Conservation (phyloP, 2,888 invertebrate genomes). For the Troilus luridus region DNA sequence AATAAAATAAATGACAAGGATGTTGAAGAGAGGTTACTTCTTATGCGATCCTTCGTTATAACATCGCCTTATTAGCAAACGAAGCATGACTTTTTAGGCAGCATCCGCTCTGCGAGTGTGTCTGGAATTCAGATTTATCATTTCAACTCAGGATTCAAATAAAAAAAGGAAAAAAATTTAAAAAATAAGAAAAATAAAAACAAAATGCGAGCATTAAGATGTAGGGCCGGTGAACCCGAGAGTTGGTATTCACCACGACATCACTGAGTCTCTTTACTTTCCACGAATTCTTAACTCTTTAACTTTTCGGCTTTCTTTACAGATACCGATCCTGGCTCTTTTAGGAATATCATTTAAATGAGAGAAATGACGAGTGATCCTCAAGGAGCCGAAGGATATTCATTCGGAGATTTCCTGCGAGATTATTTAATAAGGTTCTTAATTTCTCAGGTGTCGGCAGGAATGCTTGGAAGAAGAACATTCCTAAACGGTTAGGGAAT, state of each 20-base stretch:
- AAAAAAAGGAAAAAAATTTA: background rate
- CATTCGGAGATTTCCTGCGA: background rate
- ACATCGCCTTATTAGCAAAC: background rate
- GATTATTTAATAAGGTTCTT: background rate
- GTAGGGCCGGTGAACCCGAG: background rate
- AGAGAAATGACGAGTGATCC: background rate
- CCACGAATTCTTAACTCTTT: background rate
- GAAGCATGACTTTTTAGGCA: constrained; percentile 1
- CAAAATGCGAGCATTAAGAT: background rate
- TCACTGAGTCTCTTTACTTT: background rate
- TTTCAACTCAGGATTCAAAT: background rate
- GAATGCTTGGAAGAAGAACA: background rate
- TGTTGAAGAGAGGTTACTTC: background rate
- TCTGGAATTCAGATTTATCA: background rate
- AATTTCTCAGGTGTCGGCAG: background rate
- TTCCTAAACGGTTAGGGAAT: background rate
- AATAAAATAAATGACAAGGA: background rate
- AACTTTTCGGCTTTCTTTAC: background rate
- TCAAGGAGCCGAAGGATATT: background rate
- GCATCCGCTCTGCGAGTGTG: background rate
- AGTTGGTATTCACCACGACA: background rate
- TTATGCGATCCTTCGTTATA: background rate
- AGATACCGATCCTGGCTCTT: background rate
- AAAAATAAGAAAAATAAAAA: background rate
- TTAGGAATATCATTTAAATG: background rate